Base-by-base conservation (phyloP, 2,797 vertebrate genomes). In the Phrynocephalus forsythii region DNA sequence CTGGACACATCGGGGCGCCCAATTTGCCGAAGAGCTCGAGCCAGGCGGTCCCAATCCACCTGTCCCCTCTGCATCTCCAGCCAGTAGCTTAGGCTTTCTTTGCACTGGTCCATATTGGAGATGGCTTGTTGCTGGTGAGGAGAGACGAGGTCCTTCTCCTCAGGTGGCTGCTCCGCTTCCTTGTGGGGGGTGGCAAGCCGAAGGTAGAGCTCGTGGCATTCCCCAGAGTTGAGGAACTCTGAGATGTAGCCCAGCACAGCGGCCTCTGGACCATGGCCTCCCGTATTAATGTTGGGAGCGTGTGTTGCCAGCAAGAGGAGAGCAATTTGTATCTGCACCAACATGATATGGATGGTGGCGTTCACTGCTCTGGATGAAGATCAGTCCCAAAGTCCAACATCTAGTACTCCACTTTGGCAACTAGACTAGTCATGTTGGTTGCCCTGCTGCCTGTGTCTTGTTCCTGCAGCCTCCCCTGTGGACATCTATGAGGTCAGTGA, bases 1-100 rank as follows among this genome's bases (percentile, higher is more conserved):
- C 98, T 95, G 75, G 97, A 97, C 28, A 98, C 95, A 93, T 98
- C 98, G 1, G 96, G 96, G 86, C 98, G 97, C 90, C 97, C 97
- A 76, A 98, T 95, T 95, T 96, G 96, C 89, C 97, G 97, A 93
- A 98, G 95, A 90, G 96, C 96, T 1, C 95, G 96, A 66, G 96
- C 96, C 79, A 98, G 95, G 84, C 96, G 97, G 95, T 98, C 97
- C 91, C 97, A 97, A 90, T 97, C 96, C 60, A 95, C 96, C 77
- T 95, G 80, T 79, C 95, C 44, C 3, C 96, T 96, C 63, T 96
- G 72, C 78, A 66, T 88, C 67, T 94, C 92, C 93, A 98, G 92
- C 98, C 97, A 98, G 71, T 93, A 93, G 80, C 93, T 96, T 93
- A 98, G 95, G 52, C 91, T 90, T 44, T 94, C 89, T 87, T 93